These are phyloP conservation scores for Drosophila greeni DNA, from an alignment of 2,888 invertebrate species.

Conservation along the genomic window DNA sequence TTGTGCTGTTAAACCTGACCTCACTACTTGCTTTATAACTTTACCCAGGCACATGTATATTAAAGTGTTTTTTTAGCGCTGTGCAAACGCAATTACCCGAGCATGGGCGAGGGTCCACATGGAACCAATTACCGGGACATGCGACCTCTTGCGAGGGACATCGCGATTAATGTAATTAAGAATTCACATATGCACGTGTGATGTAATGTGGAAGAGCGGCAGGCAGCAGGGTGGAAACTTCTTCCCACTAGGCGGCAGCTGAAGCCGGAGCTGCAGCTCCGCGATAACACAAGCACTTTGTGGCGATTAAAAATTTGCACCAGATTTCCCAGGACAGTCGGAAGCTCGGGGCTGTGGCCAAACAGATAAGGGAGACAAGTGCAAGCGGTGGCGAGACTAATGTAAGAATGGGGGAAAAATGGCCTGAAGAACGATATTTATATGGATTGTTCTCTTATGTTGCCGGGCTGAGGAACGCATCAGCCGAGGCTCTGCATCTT, in stretches of 20 bases:
- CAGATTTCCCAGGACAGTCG: slow-evolving; percentile 48
- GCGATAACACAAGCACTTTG: slow-evolving; percentile 56
- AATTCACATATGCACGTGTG: slow-evolving; percentile 33
- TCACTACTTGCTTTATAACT: slow-evolving; percentile 3
- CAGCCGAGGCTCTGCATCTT: background rate
- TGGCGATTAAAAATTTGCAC: slow-evolving; percentile 55
- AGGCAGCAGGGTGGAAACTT: slow-evolving; percentile 10
- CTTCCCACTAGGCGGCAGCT: slow-evolving; percentile 20
- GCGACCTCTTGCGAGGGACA: slow-evolving; percentile 23
- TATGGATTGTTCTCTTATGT: slow-evolving; percentile 1
- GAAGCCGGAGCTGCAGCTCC: slow-evolving; percentile 19
- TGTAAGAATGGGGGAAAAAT: background rate
- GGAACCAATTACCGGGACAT: slow-evolving; percentile 36
- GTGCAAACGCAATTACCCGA: slow-evolving; percentile 7
- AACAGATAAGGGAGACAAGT: slow-evolving; percentile 3
- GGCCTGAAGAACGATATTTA: background rate
- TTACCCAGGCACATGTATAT: background rate
- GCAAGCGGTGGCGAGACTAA: background rate
- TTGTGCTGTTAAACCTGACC: slow-evolving; percentile 6
- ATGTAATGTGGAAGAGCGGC: slow-evolving; percentile 13
- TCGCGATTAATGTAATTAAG: slow-evolving; percentile 55
- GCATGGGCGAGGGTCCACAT: background rate
- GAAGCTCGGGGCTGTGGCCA: background rate
- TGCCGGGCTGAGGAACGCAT: slow-evolving; percentile 18
- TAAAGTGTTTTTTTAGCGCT: slow-evolving; percentile 3